Evolutionary conservation across 1,140 invertebrate genomes (phyloP), one percentile per base, ranked within the genome.

Genomic region (Hestina assimilis): DNA sequence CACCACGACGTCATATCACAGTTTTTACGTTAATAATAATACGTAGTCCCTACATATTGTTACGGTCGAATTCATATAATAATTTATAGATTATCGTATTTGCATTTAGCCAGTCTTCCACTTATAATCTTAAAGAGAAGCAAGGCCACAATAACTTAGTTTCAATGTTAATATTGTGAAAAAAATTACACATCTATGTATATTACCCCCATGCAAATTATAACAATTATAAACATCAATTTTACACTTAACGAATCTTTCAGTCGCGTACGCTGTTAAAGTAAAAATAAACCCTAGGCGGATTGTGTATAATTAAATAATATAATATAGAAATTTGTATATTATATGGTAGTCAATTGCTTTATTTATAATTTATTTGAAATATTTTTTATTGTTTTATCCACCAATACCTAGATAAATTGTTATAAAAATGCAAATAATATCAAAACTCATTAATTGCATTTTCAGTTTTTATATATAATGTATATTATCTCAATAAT

Each of bases 131-230:
- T 20, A 42, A 23, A 23, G 33, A 42, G 40, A 42, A 42, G 21
- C 20, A 47, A 47, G 45, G 45, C 45, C 45, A 47, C 45, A 17
- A 33, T 23, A 47, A 47, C 45, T 47, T 31, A 33, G 23, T 45
- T 45, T 26, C 11, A 41, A 21, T 15, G 21, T 45, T 45, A 26
- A 45, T 24, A 43, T 45, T 45, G 8, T 26, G 33, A 45, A 14
- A 45, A 45, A 26, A 21, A 26, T 11, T 11, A 45, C 21, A 28
- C 12, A 17, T 15, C 8, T 45, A 26, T 26, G 15, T 9, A 8
- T 8, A 3, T 28, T 9, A 7, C n/a, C n/a, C n/a, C n/a, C 12
- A 28, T 45, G 42, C 23, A 45, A 45, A 45, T 45, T 28, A 45
- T 28, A 38, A 17, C 33, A 38, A 17, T 19, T 3, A 38, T 19